Base-by-base conservation (phyloP, 2,888 invertebrate species). In the Trichogramma dendrolimi region DNA sequence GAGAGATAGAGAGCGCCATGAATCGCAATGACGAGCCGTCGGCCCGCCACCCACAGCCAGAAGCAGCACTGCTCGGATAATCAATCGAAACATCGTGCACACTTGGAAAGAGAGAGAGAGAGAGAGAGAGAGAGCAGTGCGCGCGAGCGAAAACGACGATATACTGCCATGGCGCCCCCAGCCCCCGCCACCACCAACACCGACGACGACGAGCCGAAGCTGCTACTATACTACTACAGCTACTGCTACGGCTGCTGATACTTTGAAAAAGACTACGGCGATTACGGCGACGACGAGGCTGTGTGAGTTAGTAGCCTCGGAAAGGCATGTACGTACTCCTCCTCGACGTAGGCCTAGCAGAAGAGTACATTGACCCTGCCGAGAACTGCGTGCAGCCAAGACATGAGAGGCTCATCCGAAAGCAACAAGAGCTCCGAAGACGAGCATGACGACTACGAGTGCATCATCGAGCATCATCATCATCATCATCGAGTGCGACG, bases 21-120 rank as follows among this genome's bases (percentile, higher is more conserved):
- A 79, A 79, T 78, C 73, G 77, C 76, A 77, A 79, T 77, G 76
- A 79, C 75, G 76, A 73, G 71, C 71, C 75, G 73, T 77, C 73
- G 75, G 75, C 71, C 70, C 73, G 73, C 74, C 75, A 73, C 70
- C 71, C 74, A 71, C 71, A 74, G 67, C 69, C 71, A 27, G 27
- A 2, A 27, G 66, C 69, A 68, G 71, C 72, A 71, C 70, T 72
- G 71, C 27, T 27, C 73, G 75, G 76, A 79, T 79, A 79, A 79
- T 79, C 78, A 79, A 78, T 79, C 77, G 78, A 75, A 77, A 78
- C 76, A 74, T 75, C 73, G 75, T 74, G 72, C 46, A 40, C 27
- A 27, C 27, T 27, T 47, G 42, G 49, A 50, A 55, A 39, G 55
- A 56, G 11, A 5, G 54, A 6, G 11, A 41, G n/a, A 14, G 11